Conservation (phyloP, 2,797 vertebrate species). For the Ambastaia sidthimunki region DNA sequence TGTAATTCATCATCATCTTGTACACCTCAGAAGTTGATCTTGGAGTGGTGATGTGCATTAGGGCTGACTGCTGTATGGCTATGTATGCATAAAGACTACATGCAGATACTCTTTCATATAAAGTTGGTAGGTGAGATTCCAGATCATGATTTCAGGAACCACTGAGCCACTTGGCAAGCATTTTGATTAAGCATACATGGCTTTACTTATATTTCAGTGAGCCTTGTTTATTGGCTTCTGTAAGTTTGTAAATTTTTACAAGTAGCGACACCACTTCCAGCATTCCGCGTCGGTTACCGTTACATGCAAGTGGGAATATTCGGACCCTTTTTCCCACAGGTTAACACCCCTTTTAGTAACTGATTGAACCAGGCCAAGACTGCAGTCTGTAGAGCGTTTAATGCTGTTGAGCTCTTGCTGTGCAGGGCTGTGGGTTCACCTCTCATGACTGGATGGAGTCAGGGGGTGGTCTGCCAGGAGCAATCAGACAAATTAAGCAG, state of each 20-base stretch:
- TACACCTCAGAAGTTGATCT: background rate
- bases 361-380: constrained; percentile 51
- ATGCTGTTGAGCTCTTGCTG: constrained; percentile 55
- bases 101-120: background rate
- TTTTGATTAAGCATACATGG: background rate
- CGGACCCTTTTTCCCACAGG: constrained; percentile 39
- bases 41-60: background rate
- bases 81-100: background rate
- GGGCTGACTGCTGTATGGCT: background rate
- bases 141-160: background rate
- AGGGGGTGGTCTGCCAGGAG: constrained; percentile 48
- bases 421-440: constrained; percentile 48
- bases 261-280: background rate
- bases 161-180: background rate
- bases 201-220: background rate
- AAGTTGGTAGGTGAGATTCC: background rate
- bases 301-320: constrained; percentile 18
- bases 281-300: constrained; percentile 1
- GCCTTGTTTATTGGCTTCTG: background rate
- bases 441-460: constrained; percentile 49
- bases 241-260: background rate
- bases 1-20: constrained; percentile 3
- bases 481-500: constrained; percentile 63
- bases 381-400: constrained; percentile 48
- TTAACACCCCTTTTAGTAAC: constrained; percentile 48